Conservation (phyloP, 2,797 vertebrate species). For the Telmatherina bonti region DNA sequence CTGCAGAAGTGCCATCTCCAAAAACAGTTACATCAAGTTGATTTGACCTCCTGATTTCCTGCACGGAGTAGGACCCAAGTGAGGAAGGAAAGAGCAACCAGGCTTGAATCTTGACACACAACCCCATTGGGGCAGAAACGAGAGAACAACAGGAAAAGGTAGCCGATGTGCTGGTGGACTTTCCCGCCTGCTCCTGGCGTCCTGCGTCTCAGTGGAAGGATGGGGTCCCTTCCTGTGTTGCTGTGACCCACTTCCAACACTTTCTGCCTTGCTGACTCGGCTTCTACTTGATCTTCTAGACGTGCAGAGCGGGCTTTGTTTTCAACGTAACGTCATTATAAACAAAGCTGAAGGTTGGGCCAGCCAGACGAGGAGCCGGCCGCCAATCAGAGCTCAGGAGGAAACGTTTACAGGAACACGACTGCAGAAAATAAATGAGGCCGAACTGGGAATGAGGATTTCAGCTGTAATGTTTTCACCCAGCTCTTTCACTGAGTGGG, state of each 20-base stretch:
- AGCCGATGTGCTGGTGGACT: slow-evolving; percentile 43
- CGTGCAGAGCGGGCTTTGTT: neutral
- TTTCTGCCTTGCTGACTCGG: slow-evolving; percentile 13
- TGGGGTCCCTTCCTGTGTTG: slow-evolving; percentile 65
- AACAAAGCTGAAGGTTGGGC: too few relatives aligned
- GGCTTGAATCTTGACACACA: slow-evolving; percentile 28
- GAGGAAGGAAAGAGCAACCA: slow-evolving; percentile 26
- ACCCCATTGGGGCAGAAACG: slow-evolving; percentile 21
- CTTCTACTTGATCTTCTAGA: neutral
- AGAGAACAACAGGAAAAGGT: slow-evolving; percentile 77
- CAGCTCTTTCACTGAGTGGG: neutral
- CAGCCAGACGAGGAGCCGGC: slow-evolving; percentile 1
- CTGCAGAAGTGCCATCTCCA: slow-evolving; percentile 27
- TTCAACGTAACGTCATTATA: neutral
- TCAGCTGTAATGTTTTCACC: slow-evolving; percentile 18
- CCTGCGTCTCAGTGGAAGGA: slow-evolving; percentile 61
- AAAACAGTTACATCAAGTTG: neutral
- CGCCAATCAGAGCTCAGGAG: slow-evolving; percentile 49
- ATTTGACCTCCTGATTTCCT: slow-evolving; percentile 62
- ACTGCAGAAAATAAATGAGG: slow-evolving; percentile 41
- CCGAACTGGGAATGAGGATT: slow-evolving; percentile 2
- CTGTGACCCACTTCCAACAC: slow-evolving; percentile 60
- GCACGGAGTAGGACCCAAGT: slow-evolving; percentile 14
- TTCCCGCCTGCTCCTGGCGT: slow-evolving; percentile 48
- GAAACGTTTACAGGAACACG: slow-evolving; percentile 52